These are phyloP conservation scores for Paracyclopina nana DNA, from an alignment of 1,140 invertebrate genomes.

Conservation along the genomic window DNA sequence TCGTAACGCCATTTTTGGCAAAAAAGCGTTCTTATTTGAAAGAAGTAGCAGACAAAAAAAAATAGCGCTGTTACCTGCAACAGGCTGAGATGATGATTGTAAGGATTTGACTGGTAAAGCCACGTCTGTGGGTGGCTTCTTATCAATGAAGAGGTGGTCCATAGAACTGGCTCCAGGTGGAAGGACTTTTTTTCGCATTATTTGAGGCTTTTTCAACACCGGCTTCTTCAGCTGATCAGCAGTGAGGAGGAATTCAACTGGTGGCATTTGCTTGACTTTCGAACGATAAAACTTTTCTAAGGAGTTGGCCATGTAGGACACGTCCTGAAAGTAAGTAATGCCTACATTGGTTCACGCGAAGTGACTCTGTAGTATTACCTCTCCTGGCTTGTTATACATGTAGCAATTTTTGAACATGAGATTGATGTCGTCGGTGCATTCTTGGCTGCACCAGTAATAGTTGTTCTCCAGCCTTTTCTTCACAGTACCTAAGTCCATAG, in stretches of 20 bases:
- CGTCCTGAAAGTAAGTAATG: conserved; percentile 43
- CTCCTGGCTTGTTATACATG: conserved; percentile 93
- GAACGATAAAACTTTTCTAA: conserved; percentile 82
- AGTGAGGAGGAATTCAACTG: conserved; percentile 43
- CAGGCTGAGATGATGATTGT: too few relatives aligned
- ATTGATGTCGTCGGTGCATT: conserved; percentile 95
- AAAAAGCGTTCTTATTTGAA: too few relatives aligned
- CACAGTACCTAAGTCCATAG: conserved; percentile 96
- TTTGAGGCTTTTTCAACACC: conserved; percentile 27
- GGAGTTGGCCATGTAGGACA: conserved; percentile 93
- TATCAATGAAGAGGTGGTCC: too few relatives aligned
- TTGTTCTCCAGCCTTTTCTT: conserved; percentile 92
- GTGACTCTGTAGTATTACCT: background rate
- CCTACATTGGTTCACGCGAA: background rate
- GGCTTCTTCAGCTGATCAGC: conserved; percentile 28
- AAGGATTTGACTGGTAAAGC: too few relatives aligned
- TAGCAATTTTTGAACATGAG: conserved; percentile 99
- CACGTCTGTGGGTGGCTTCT: too few relatives aligned
- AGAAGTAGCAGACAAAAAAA: too few relatives aligned
- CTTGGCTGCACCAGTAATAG: conserved; percentile 85
- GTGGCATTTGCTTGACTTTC: conserved; percentile 81
- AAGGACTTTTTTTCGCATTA: too few relatives aligned
- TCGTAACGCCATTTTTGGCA: too few relatives aligned
- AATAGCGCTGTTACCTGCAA: too few relatives aligned
- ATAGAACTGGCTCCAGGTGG: too few relatives aligned